Evolutionary conservation across 1,140 invertebrate species (phyloP).

Genomic region (Riptortus pedestris): DNA sequence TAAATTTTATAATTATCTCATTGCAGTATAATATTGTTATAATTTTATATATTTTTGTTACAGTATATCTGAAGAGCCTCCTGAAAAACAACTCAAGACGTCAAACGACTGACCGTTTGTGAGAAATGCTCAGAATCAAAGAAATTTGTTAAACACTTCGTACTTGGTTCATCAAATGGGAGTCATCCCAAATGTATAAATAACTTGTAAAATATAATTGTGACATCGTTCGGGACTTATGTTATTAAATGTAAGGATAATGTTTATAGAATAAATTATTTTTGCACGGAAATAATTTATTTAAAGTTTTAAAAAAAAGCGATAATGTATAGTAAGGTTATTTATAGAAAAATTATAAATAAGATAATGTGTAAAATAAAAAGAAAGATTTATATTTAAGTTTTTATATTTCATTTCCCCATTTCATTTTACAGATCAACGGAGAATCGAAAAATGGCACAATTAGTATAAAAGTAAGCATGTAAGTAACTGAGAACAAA

Average conservation of each 20-base stretch:
- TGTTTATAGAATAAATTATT: constrained; percentile 6
- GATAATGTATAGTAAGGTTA: constrained; percentile 5
- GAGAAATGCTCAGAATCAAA: neutral
- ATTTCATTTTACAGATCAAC: neutral
- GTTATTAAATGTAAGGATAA: constrained; percentile 1
- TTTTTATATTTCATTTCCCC: neutral
- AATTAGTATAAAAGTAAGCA: too few species aligned
- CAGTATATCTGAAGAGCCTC: neutral
- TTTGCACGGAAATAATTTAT: constrained; percentile 16
- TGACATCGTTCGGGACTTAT: neutral
- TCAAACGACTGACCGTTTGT: neutral
- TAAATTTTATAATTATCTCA: too few species aligned
- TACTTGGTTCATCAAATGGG: neutral
- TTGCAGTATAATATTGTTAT: too few species aligned
- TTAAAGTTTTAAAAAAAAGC: neutral
- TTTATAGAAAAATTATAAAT: constrained; percentile 13
- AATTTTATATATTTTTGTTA: neutral
- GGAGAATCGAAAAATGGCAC: neutral
- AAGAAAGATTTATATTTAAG: constrained; percentile 1
- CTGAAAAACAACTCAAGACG: constrained; percentile 5
- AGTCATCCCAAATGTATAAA: neutral
- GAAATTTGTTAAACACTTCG: neutral
- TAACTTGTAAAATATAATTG: neutral
- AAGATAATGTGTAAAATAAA: constrained; percentile 8
- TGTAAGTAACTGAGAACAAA: too few species aligned